Conservation (phyloP, 2,113 vertebrate species). For the Clarias batrachus region DNA sequence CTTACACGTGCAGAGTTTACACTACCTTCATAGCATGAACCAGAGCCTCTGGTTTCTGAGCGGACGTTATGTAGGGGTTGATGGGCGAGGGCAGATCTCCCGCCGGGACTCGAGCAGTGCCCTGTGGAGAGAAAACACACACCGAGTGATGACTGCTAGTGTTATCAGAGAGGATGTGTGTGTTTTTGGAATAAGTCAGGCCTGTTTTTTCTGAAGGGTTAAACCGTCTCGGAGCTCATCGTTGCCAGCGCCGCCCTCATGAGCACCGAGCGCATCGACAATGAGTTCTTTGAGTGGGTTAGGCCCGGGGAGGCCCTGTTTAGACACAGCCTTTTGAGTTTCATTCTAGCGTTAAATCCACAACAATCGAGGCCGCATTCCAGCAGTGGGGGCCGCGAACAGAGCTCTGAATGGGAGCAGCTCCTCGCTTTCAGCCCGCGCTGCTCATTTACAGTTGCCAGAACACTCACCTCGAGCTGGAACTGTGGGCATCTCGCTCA, state of each 20-base stretch:
- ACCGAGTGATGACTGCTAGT: neutral
- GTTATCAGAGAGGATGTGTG: neutral
- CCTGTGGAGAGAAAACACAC: slow-evolving; percentile 65
- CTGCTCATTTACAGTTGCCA: slow-evolving; percentile 51
- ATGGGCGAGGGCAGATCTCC: slow-evolving; percentile 72
- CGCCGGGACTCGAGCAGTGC: slow-evolving; percentile 65
- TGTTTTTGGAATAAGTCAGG: slow-evolving; percentile 12
- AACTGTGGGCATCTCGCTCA: neutral
- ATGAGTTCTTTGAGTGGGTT: slow-evolving; percentile 49
- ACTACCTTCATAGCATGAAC: slow-evolving; percentile 89
- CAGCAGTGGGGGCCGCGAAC: slow-evolving; percentile 29
- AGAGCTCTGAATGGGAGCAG: slow-evolving; percentile 8
- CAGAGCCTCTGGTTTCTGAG: slow-evolving; percentile 89
- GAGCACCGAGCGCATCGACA: slow-evolving; percentile 40
- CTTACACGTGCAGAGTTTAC: slow-evolving; percentile 23
- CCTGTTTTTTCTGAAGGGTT: slow-evolving; percentile 40
- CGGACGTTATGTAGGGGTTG: slow-evolving; percentile 66
- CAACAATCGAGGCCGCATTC: slow-evolving; percentile 53
- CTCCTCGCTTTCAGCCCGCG: slow-evolving; percentile 17
- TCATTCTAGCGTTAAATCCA: slow-evolving; percentile 54
- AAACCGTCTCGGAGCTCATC: slow-evolving; percentile 47
- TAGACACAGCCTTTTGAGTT: slow-evolving; percentile 50
- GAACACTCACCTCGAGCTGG: slow-evolving; percentile 1
- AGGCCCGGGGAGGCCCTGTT: slow-evolving; percentile 40
- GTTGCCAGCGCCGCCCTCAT: slow-evolving; percentile 14